Conservation (phyloP, 2,888 invertebrate genomes). For the Esperia sulphurella region DNA sequence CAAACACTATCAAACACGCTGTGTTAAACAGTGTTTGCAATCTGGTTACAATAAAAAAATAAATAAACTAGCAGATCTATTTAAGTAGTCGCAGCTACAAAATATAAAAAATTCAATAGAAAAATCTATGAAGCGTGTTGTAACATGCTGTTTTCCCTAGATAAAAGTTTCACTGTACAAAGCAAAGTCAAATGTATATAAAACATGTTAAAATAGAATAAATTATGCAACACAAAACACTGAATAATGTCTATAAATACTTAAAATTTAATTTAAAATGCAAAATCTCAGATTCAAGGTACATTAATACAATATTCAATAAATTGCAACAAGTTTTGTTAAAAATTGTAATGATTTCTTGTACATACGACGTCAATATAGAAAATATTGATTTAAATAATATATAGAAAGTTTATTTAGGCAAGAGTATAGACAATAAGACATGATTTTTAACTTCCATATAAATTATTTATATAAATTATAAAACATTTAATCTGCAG, state of each 20-base stretch:
- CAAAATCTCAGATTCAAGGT: slow-evolving; percentile 25
- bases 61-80: slow-evolving; percentile 73
- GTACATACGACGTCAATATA: slow-evolving; percentile 8
- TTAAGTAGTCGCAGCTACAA: slow-evolving; percentile 19
- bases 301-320: slow-evolving; percentile 14
- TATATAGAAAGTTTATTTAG: slow-evolving; percentile 41
- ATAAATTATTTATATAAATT: slow-evolving; percentile 37
- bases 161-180: slow-evolving; percentile 45
- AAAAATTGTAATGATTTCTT: slow-evolving; percentile 1
- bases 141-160: slow-evolving; percentile 25
- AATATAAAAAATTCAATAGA: slow-evolving; percentile 16
- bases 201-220: slow-evolving; percentile 63
- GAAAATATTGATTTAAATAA: slow-evolving; percentile 21
- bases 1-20: too few relatives aligned
- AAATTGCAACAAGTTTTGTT: slow-evolving; percentile 10
- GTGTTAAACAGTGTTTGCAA: not conserved
- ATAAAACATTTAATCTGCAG: slow-evolving; percentile 32
- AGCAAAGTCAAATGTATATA: slow-evolving; percentile 55
- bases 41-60: slow-evolving; percentile 23
- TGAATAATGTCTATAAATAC: slow-evolving; percentile 31
- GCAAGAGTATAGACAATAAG: slow-evolving; percentile 62
- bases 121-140: slow-evolving; percentile 27
- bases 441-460: slow-evolving; percentile 44
- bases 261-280: slow-evolving; percentile 39
- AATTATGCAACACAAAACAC: slow-evolving; percentile 70